Base-by-base conservation (phyloP, 2,888 invertebrate species). In the Spilarctia lutea region DNA sequence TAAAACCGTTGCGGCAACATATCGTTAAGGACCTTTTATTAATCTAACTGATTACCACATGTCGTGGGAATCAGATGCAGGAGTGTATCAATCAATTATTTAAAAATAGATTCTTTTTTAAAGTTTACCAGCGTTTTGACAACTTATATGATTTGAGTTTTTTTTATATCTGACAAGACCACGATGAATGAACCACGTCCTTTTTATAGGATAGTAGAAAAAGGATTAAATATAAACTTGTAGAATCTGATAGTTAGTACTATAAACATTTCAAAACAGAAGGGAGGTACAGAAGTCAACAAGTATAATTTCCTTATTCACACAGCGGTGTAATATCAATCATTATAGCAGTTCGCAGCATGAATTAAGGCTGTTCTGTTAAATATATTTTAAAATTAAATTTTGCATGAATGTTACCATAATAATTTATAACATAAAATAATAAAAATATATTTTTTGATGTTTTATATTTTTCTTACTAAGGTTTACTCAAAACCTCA, bases 21-120 rank as follows among this genome's bases (percentile, higher is more conserved):
- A 81, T 82, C 74, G 83, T 81, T 85, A 81, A 80, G 80, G 75
- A 80, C 70, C 73, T 71, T 77, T 79, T 75, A 79, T 75, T 68
- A 76, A 69, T 60, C 71, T 71, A 71, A 74, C 74, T 74, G 74
- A 74, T 74, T 68, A 69, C 75, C 76, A 79, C 80, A 83, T 78
- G 75, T 74, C 74, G 78, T 84, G 83, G 81, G 84, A 85, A 84
- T 72, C 77, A 68, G 72, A 65, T 42, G 35, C 16, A 39, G 48
- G 48, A 33, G 33, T 67, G 35, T 42, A 66, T 39, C 27, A 60
- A 60, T 13, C n/a, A 60, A 27, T 60, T 60, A 27, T 16, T 27
- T 4, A 60, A 27, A 27, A n/a, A 60, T 60, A 27, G 13, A 16
- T 16, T 60, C 4, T 60, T 60, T 60, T 27, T 27, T 27, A 56